These are phyloP conservation scores for Mechanitis mazaeus DNA, from an alignment of 2,888 invertebrate genomes.

Conservation along the genomic window DNA sequence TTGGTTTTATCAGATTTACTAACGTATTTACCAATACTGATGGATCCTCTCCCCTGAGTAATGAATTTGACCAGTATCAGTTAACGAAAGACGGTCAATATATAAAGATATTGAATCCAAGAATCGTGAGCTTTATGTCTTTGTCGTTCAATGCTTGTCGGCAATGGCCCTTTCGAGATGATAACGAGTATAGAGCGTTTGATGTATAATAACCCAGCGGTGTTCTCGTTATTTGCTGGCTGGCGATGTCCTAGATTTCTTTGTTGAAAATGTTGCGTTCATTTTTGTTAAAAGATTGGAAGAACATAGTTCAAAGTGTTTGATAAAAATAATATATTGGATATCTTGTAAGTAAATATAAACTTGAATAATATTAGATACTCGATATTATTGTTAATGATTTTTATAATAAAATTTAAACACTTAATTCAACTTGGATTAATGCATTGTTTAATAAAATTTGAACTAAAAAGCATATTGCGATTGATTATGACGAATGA, in stretches of 20 bases:
- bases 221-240: conserved; percentile 8
- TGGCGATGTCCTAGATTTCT: conserved; percentile 11
- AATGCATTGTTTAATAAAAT: too few relatives aligned
- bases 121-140: conserved; percentile 2
- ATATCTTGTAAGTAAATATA: neutral
- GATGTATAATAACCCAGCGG: conserved; percentile 11
- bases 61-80: conserved; percentile 25
- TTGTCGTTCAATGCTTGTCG: conserved; percentile 10
- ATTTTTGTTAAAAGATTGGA: conserved; percentile 17
- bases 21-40: conserved; percentile 24
- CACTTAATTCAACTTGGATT: too few relatives aligned
- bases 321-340: neutral
- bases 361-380: neutral
- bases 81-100: conserved; percentile 14
- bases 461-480: too few relatives aligned
- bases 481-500: too few relatives aligned
- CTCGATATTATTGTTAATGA: too few relatives aligned
- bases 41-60: conserved; percentile 23
- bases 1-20: conserved; percentile 11
- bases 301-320: conserved; percentile 9
- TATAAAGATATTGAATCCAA: conserved; percentile 3
- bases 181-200: conserved; percentile 1
- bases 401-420: too few relatives aligned
- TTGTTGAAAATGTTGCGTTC: conserved; percentile 8
- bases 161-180: neutral